Conservation (phyloP, 2,113 vertebrate species). For the Leptosomus discolor region DNA sequence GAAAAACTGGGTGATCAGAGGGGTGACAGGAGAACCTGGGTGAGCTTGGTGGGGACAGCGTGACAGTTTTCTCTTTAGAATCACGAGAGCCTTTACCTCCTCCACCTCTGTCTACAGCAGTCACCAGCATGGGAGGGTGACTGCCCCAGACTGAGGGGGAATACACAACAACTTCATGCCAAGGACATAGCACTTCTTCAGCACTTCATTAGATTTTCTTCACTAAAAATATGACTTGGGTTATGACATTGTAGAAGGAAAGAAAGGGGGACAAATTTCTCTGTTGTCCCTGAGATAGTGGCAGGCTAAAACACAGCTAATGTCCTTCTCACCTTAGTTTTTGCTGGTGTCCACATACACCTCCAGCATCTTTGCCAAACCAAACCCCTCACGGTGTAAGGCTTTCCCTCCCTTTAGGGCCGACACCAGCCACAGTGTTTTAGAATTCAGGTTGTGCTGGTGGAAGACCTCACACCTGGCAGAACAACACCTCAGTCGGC, state of each 20-base stretch:
- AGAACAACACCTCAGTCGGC: not conserved
- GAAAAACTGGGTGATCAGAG: not conserved
- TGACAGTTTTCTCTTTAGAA: not conserved
- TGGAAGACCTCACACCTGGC: not conserved
- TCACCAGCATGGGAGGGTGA: not conserved
- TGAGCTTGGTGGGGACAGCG: not conserved
- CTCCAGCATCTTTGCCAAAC: not conserved
- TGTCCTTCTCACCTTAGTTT: not conserved
- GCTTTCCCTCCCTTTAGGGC: not conserved
- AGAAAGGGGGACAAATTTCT: not conserved
- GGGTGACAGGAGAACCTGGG: accelerated
- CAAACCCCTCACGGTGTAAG: accelerated
- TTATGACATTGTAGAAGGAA: not conserved
- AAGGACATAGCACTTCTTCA: not conserved
- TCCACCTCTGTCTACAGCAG: not conserved
- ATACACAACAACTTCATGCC: not conserved
- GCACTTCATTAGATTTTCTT: not conserved
- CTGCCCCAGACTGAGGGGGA: not conserved
- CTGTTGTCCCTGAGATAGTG: not conserved
- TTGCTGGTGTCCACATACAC: not conserved
- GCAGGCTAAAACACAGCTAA: not conserved
- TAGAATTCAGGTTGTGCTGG: not conserved
- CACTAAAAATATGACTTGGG: not conserved
- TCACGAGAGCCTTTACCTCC: not conserved
- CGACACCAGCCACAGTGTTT: not conserved